Percentiles rank a stretch among this genome's conserved stretches.
Evolutionary conservation across 2,888 invertebrate species (phyloP).

Genomic region (Oscheius sp.): DNA sequence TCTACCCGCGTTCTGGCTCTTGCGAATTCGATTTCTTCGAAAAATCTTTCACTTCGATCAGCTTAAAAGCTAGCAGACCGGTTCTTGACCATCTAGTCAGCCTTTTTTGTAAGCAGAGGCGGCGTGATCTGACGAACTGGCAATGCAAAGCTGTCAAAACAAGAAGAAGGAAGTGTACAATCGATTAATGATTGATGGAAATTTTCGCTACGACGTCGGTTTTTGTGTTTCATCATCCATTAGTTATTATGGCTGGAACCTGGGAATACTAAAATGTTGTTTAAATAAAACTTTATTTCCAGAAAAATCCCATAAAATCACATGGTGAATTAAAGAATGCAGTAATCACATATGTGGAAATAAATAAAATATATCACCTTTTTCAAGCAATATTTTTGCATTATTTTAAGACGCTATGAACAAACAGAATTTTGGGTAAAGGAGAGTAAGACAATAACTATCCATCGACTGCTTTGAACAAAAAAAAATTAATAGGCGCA

Average conservation of each 20-base stretch:
- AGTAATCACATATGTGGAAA: slow-evolving; percentile 8
- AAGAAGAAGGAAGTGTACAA: background rate
- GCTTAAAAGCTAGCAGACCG: too few relatives aligned
- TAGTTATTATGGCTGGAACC: too few relatives aligned
- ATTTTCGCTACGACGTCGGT: background rate
- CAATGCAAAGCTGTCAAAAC: background rate
- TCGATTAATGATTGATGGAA: background rate
- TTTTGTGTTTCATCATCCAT: background rate
- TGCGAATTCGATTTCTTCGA: too few relatives aligned
- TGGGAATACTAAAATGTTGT: background rate
- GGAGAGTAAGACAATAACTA: slow-evolving; percentile 8
- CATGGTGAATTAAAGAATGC: background rate
- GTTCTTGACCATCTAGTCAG: too few relatives aligned
- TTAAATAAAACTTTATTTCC: slow-evolving; percentile 10
- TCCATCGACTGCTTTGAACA: background rate
- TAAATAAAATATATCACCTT: slow-evolving; percentile 12
- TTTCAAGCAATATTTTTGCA: background rate
- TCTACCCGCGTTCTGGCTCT: too few relatives aligned
- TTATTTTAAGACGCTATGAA: background rate
- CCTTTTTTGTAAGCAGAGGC: too few relatives aligned
- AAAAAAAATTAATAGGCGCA: background rate
- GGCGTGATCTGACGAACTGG: too few relatives aligned
- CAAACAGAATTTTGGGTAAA: too few relatives aligned
- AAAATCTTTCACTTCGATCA: too few relatives aligned
- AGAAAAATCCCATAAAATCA: slow-evolving; percentile 18